Evolutionary conservation across 2,888 invertebrate genomes (phyloP), one percentile per base, ranked within the genome.

Genomic region (Stenotaenia linearis): DNA sequence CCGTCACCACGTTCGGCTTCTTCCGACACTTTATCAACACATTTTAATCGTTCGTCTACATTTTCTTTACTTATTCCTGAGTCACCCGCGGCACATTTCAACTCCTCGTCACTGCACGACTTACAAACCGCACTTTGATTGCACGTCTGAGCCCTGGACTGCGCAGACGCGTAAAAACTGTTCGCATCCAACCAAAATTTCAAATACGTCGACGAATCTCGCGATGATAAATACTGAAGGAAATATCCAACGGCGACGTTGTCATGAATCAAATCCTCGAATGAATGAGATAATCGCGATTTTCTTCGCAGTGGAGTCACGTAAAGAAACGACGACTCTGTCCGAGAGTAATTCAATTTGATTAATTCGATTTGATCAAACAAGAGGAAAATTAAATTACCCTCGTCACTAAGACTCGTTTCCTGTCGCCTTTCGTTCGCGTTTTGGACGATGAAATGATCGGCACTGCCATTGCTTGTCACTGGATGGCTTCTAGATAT

Each of bases 221-320:
- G 89, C n/a, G 91, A 89, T 84, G 95, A 94, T 90, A 97, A 90
- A 86, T 91, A 97, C 84, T 95, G 93, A 79, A 94, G 90, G 85
- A 96, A 94, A 86, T 94, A 93, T 75, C 91, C 91, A 30, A 96
- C 88, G 79, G 93, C 93, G 85, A 91, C 91, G 85, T 92, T 92
- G 86, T 95, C 94, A 30, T 89, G 87, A 18, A 97, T 88, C 82
- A 94, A 91, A 84, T 95, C 92, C 80, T 89, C 87, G 80, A 96
- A 88, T 78, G 90, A 91, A 87, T 93, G 91, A 4, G 93, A 92
- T 78, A 96, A 83, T 9, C 85, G 83, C n/a, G 86, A 86, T 74
- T 82, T 82, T 0, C 74, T 74, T 81, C 81, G 61, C 79, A 80
- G 69, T 81, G 80, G 28, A 79, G 80, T 56, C 80, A 74, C 69